These are phyloP conservation scores for Euzophera pinguis DNA, from an alignment of 2,888 invertebrate genomes.

Conservation along the genomic window DNA sequence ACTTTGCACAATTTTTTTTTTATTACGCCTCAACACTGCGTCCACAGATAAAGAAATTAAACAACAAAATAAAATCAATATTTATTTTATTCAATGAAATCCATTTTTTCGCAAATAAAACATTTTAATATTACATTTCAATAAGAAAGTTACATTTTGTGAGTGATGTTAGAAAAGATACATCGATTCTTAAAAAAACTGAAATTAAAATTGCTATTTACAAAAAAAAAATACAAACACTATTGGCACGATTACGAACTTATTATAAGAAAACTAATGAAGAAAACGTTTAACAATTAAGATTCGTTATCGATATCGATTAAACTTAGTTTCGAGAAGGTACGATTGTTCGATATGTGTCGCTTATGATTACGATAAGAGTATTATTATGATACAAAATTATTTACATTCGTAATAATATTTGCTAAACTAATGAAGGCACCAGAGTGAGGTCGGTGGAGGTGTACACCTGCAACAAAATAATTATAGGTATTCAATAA, in stretches of 20 bases:
- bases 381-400: constrained; percentile 63
- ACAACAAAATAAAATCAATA: constrained; percentile 41
- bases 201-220: constrained; percentile 22
- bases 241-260: constrained; percentile 62
- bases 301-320: constrained; percentile 30
- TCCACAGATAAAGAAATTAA: constrained; percentile 11
- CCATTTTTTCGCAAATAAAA: constrained; percentile 52
- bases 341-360: constrained; percentile 70
- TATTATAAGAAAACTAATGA: constrained; percentile 38
- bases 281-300: constrained; percentile 13
- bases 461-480: constrained; percentile 59
- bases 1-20: too few relatives aligned
- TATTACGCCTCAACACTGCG: too few relatives aligned
- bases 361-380: constrained; percentile 56
- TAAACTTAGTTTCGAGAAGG: constrained; percentile 47
- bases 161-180: constrained; percentile 47
- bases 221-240: constrained; percentile 33
- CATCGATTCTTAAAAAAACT: constrained; percentile 32
- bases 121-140: constrained; percentile 36
- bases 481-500: neutral
- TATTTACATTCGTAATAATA: constrained; percentile 67
- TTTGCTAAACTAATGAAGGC: constrained; percentile 72
- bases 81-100: constrained; percentile 62
- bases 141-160: constrained; percentile 44
- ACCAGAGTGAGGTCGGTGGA: constrained; percentile 79